phyloP scores from a whole-genome alignment of 2,797 vertebrate genomes.

The Pangasius mekongensis region DNA sequence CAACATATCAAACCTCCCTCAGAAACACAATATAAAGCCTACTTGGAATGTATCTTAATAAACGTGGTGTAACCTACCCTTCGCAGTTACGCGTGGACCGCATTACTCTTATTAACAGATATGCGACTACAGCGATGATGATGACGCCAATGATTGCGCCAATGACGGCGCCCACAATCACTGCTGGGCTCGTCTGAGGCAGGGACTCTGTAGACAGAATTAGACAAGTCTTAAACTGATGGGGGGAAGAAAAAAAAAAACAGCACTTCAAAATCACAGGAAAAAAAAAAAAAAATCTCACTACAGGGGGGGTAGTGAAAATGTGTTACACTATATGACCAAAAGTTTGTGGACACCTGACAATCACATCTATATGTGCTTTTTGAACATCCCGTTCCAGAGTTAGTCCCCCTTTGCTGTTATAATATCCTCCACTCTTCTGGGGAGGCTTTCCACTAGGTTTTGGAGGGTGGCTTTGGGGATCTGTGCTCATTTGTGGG shows the following conservation, averaged over 20 bases:
- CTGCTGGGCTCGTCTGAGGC: constrained; percentile 75
- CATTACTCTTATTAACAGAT: constrained; percentile 81
- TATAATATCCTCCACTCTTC: background rate
- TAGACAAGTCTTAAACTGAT: constrained; percentile 17
- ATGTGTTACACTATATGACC: background rate
- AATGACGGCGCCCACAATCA: constrained; percentile 83
- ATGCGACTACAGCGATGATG: constrained; percentile 80
- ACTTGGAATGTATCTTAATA: background rate
- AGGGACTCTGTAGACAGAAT: constrained; percentile 77
- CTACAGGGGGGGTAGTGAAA: background rate
- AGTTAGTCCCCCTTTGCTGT: background rate
- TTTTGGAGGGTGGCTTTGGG: background rate
- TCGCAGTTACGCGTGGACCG: constrained; percentile 85
- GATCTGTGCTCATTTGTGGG: background rate
- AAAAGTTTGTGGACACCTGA: background rate
- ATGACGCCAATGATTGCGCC: constrained; percentile 81
- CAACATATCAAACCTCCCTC: background rate
- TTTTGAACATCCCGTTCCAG: background rate
- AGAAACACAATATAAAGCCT: background rate
- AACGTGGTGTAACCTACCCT: constrained; percentile 77
- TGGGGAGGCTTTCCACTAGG: background rate
- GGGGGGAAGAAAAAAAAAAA: background rate
- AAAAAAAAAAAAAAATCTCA: background rate
- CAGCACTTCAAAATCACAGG: background rate
- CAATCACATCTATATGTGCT: background rate